Base-by-base conservation (phyloP, 2,797 vertebrate genomes). In the Sebastes aleutianus region DNA sequence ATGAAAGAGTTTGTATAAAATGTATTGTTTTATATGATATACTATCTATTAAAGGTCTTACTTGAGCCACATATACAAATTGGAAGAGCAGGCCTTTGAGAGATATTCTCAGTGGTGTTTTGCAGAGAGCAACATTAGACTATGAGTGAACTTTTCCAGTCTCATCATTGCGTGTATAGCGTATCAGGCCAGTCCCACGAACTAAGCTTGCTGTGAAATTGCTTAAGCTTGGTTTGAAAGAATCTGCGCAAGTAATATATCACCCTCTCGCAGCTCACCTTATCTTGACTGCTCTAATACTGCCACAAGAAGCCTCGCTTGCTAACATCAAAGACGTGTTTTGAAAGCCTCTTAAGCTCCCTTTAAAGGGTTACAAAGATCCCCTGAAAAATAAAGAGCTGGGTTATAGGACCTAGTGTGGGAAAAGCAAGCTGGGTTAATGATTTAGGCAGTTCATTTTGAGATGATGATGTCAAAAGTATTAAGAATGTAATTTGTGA, bases 301-400 rank as follows among this genome's bases (percentile, higher is more conserved):
- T 89, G 89, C 91, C 85, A 87, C 89, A 90, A 88, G 89, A 88
- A 94, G 90, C 91, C 93, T 89, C 59, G 86, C 93, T 86, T 83
- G 83, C 91, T 93, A 89, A 95, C 94, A 91, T 96, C 94, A 96
- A 96, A 96, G 94, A 91, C 66, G 74, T 74, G 78, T 86, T 88
- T 85, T 76, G 71, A 92, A 94, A 94, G 91, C 89, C 92, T 90
- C 85, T 87, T 93, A 95, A 96, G 94, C 93, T 87, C 91, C 88
- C 91, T 91, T 86, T 93, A 93, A 95, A 94, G 91, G 86, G 89
- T 86, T 91, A 90, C 85, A 85, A 75, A 91, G 89, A 93, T 87
- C 88, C 88, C 81, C 75, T 66, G 74, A 80, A 90, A 47, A 93
- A 93, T 88, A 84, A 88, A 88, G 82, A 87, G 88, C 86, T 70